Conservation (phyloP, 2,888 invertebrate genomes). For the Chorisops tibialis region DNA sequence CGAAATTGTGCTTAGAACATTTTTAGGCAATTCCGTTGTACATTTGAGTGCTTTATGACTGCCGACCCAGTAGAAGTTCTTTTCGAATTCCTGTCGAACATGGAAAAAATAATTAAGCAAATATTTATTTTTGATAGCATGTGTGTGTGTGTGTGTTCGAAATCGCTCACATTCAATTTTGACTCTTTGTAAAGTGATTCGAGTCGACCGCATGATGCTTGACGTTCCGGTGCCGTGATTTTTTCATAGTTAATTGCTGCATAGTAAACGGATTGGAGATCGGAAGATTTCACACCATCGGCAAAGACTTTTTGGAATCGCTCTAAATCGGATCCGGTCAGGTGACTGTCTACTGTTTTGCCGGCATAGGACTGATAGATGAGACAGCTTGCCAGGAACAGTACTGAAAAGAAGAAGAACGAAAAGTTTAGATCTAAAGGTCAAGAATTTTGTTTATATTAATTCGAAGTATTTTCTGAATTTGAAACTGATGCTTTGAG, state of each 20-base stretch:
- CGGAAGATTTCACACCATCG: slow-evolving; percentile 57
- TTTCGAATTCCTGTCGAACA: slow-evolving; percentile 55
- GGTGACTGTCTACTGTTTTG: slow-evolving; percentile 46
- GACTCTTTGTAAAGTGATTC: slow-evolving; percentile 43
- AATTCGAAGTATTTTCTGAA: too few relatives aligned
- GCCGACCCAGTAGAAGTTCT: slow-evolving; percentile 64
- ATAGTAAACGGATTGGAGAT: slow-evolving; percentile 67
- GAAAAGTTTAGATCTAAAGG: too few relatives aligned
- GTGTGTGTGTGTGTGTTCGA: too few relatives aligned
- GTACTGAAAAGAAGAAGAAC: slow-evolving; percentile 4
- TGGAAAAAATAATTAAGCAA: too few relatives aligned
- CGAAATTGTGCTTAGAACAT: slow-evolving; percentile 55
- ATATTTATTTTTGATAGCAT: not conserved
- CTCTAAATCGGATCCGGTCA: slow-evolving; percentile 44
- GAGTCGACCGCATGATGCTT: slow-evolving; percentile 55
- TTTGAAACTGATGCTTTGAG: too few relatives aligned
- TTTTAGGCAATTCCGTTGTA: slow-evolving; percentile 55
- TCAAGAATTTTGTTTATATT: too few relatives aligned
- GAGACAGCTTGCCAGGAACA: slow-evolving; percentile 2
- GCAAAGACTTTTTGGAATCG: slow-evolving; percentile 49
- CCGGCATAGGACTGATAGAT: slow-evolving; percentile 26
- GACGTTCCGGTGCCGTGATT: slow-evolving; percentile 58
- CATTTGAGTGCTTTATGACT: slow-evolving; percentile 60
- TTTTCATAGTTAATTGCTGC: slow-evolving; percentile 69
- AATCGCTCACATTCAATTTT: slow-evolving; percentile 54